Evolutionary conservation across 2,888 invertebrate genomes (phyloP).

Genomic region (Dasysyrphus tricinctus): DNA sequence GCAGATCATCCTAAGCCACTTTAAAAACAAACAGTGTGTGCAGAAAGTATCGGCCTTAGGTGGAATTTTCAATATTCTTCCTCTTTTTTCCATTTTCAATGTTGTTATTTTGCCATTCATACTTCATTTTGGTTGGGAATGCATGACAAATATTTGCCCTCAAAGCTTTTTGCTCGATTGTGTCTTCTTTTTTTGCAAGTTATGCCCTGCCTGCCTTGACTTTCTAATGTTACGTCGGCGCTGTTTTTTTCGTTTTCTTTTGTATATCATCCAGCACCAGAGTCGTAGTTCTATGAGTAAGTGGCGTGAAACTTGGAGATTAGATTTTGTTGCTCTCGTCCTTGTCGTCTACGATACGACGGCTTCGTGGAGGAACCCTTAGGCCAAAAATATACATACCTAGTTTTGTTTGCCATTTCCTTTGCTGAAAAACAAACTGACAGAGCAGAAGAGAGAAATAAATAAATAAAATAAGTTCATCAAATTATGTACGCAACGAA

Average conservation of each 20-base stretch:
- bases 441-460: background rate
- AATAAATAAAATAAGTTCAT: conserved; percentile 39
- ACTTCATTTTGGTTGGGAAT: conserved; percentile 67
- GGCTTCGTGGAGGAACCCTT: conserved; percentile 4
- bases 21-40: conserved; percentile 53
- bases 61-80: conserved; percentile 60
- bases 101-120: conserved; percentile 70
- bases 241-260: background rate
- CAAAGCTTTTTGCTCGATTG: conserved; percentile 17
- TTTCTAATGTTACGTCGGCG: background rate
- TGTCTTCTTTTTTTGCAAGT: conserved; percentile 7
- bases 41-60: conserved; percentile 55
- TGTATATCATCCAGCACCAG: background rate
- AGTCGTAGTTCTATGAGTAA: background rate
- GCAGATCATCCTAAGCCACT: conserved; percentile 39
- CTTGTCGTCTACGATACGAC: conserved; percentile 14
- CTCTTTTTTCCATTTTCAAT: conserved; percentile 39
- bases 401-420: conserved; percentile 3
- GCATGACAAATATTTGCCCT: conserved; percentile 71
- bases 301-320: conserved; percentile 35
- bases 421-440: conserved; percentile 19
- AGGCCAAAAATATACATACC: background rate
- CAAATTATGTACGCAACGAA: conserved; percentile 49
- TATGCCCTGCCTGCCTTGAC: background rate
- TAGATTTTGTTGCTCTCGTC: conserved; percentile 34